Base-by-base conservation (phyloP, 30 jellyfish, hydroid and myxozoan species). In the Chironex yamaguchii region DNA sequence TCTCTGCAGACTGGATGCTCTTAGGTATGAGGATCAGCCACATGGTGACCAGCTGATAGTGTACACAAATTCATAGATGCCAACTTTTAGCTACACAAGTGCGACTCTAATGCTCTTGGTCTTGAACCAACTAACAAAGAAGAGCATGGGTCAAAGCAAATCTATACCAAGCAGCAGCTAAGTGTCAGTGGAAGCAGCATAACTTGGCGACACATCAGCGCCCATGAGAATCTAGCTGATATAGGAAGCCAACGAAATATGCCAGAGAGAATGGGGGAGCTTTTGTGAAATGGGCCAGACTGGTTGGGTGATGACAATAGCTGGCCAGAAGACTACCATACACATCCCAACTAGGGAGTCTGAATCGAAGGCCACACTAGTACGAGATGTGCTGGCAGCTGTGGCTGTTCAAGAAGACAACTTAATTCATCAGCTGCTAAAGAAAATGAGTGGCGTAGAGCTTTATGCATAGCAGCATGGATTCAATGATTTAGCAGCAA, bases 31-130 rank as follows among this genome's bases (percentile, higher is more conserved):
- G 22, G 87, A 78, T 2, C 13, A 21, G 0, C 29, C 28, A 22
- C 17, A 21, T 22, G 70, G 70, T 2, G 32, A 78, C 33, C 0
- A 77, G 29, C 4, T 31, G 6, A 1, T 30, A 14, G 87, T 62
- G 62, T 48, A 24, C 33, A 53, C 63, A 70, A 42, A 53, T 72
- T 89, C 72, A 54, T 23, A 2, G 53, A 71, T 20, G 93, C 90
- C 1, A 73, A 80, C 1, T 79, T 78, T 27, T 85, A 48, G 36
- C 51, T 79, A 35, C 97, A 89, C 85, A 79, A 89, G 52, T 89
- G 89, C 89, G 93, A 78, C 73, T 79, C 94, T 0, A 89, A 89
- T 42, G 85, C 31, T 6, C 71, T 14, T 31, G n/a, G 36, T 13
- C 25, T 85, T 26, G 96, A 62, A 32, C 54, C 54, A 1, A 1